Evolutionary conservation across 2,113 vertebrate species (phyloP).

Genomic region (Cyprinodon variegatus): DNA sequence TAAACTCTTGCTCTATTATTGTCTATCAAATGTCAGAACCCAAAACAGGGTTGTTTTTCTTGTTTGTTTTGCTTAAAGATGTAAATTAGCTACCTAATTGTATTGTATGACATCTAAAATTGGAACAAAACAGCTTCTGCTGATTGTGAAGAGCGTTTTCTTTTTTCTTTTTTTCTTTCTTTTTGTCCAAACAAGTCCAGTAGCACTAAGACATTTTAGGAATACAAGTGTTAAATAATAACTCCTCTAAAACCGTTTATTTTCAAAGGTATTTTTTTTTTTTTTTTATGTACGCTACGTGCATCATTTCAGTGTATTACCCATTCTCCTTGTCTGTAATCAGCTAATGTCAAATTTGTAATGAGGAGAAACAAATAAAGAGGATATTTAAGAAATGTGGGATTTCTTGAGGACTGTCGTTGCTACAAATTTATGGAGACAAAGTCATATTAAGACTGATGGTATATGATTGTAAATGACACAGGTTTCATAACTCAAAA

Average conservation of each 20-base stretch:
- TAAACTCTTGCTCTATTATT: conserved; percentile 45
- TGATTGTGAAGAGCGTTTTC: conserved; percentile 67
- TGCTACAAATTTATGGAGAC: background rate
- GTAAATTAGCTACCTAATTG: conserved; percentile 53
- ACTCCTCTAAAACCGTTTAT: conserved; percentile 74
- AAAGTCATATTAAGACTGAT: no score
- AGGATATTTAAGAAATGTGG: conserved; percentile 66
- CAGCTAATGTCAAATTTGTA: conserved; percentile 73
- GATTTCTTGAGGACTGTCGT: conserved; percentile 4
- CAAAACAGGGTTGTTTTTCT: conserved; percentile 23
- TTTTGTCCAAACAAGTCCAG: conserved; percentile 65
- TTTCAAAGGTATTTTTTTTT: conserved; percentile 75
- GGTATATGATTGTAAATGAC: no score
- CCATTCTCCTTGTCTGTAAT: conserved; percentile 73
- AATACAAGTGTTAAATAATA: conserved; percentile 71
- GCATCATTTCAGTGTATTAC: conserved; percentile 70
- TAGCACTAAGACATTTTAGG: conserved; percentile 71
- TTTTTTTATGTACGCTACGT: conserved; percentile 79
- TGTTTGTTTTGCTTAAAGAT: conserved; percentile 32
- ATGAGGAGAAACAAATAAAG: conserved; percentile 75
- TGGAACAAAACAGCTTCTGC: conserved; percentile 71
- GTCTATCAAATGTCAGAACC: conserved; percentile 42
- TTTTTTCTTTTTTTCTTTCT: background rate
- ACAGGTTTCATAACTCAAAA: no score
- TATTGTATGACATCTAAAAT: conserved; percentile 63